Conservation (phyloP, 2,888 invertebrate species). For the Pterostichus niger region DNA sequence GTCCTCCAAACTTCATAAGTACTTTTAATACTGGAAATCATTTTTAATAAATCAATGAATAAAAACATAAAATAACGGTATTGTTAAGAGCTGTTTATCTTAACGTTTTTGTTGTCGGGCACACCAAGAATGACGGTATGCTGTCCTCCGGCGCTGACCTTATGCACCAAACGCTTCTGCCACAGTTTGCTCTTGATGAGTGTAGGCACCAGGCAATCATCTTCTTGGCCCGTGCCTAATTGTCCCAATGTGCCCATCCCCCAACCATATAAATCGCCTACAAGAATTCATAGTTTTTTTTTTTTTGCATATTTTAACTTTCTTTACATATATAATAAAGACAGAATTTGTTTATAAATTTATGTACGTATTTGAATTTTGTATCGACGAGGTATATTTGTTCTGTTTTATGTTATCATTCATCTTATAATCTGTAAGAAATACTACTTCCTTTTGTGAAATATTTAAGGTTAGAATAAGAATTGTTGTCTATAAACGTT, state of each 20-base stretch:
- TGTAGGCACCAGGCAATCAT: constrained; percentile 82
- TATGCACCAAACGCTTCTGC: constrained; percentile 79
- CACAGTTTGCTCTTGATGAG: constrained; percentile 84
- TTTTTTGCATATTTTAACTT: too few relatives aligned
- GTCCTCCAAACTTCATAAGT: constrained; percentile 18
- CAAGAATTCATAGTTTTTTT: constrained; percentile 65
- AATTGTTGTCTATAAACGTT: too few relatives aligned
- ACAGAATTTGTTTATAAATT: too few relatives aligned
- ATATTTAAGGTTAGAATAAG: too few relatives aligned
- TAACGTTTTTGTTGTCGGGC: constrained; percentile 70
- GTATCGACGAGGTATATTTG: too few relatives aligned
- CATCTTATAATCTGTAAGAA: too few relatives aligned
- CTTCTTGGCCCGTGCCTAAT: constrained; percentile 87
- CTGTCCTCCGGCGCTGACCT: constrained; percentile 90
- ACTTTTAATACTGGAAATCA: constrained; percentile 36
- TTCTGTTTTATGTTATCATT: too few relatives aligned
- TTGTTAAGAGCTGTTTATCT: constrained; percentile 52
- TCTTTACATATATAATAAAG: too few relatives aligned
- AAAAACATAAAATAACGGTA: constrained; percentile 23
- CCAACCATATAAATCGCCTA: constrained; percentile 91
- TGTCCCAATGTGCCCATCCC: constrained; percentile 96
- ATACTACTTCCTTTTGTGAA: too few relatives aligned
- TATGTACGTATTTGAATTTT: too few relatives aligned
- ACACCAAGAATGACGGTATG: constrained; percentile 86
- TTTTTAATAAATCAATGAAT: constrained; percentile 52